Conservation (phyloP, 2,113 vertebrate genomes). For the Daubentonia madagascariensis region DNA sequence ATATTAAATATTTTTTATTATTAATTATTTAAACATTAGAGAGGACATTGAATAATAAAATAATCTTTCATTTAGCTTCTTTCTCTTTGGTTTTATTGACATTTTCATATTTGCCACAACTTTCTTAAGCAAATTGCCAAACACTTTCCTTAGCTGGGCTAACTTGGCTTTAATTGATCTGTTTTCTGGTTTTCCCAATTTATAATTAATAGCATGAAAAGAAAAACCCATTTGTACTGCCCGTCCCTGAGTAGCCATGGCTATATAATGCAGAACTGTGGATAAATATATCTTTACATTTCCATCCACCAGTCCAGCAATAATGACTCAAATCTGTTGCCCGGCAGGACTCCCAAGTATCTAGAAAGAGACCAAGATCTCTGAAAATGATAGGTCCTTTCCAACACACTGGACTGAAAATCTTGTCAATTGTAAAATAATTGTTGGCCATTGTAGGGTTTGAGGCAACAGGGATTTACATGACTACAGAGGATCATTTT, state of each 20-base stretch:
- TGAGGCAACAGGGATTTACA: slow-evolving; percentile 12
- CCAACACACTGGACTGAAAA: slow-evolving; percentile 6
- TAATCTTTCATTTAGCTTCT: slow-evolving; percentile 51
- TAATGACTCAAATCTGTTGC: not conserved
- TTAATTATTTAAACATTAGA: slow-evolving; percentile 63
- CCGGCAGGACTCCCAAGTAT: slow-evolving; percentile 23
- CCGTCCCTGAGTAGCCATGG: slow-evolving; percentile 34
- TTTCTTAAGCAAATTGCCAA: slow-evolving; percentile 62
- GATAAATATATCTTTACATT: slow-evolving; percentile 40
- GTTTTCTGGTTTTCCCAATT: slow-evolving; percentile 61
- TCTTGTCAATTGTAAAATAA: slow-evolving; percentile 8
- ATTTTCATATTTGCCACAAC: slow-evolving; percentile 45
- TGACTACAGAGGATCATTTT: not conserved
- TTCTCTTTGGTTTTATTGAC: slow-evolving; percentile 54
- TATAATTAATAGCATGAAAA: slow-evolving; percentile 63
- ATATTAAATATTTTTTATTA: slow-evolving; percentile 39
- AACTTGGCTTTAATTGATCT: slow-evolving; percentile 64
- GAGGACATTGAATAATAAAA: slow-evolving; percentile 38
- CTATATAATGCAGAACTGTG: not conserved
- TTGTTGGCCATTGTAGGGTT: slow-evolving; percentile 16
- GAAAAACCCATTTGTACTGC: slow-evolving; percentile 21
- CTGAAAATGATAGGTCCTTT: slow-evolving; percentile 58
- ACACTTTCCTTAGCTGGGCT: slow-evolving; percentile 41
- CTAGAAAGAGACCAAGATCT: slow-evolving; percentile 36
- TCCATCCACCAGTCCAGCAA: slow-evolving; percentile 19